Conservation (phyloP, 2,888 invertebrate genomes). For the Callinectes sapidus region DNA sequence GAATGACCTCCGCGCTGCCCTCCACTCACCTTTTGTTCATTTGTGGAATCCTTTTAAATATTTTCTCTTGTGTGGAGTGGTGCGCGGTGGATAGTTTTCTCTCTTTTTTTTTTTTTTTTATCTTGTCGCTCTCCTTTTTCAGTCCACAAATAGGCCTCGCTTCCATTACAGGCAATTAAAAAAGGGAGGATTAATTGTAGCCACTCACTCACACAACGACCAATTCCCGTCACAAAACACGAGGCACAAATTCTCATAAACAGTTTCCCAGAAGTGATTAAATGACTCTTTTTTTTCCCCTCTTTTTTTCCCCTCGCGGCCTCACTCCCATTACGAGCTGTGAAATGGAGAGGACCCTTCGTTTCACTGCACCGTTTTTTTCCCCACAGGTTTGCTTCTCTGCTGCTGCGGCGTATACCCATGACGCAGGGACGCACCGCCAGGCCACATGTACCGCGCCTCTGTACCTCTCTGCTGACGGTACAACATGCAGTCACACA, state of each 20-base stretch:
- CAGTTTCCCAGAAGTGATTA: conserved; percentile 9
- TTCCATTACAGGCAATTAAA: neutral
- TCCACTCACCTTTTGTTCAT: neutral
- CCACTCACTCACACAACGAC: neutral
- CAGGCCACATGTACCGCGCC: neutral
- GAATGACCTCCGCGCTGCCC: neutral
- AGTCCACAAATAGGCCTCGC: neutral
- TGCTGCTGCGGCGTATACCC: neutral
- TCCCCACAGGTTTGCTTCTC: neutral
- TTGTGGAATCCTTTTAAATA: neutral
- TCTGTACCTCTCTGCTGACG: neutral
- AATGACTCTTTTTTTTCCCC: neutral
- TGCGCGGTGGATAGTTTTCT: neutral
- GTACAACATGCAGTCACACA: neutral
- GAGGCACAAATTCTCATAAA: neutral
- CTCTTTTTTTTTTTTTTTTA: neutral
- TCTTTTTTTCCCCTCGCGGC: too few relatives aligned
- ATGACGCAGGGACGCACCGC: neutral
- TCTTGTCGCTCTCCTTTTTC: neutral
- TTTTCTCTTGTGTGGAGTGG: neutral
- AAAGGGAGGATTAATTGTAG: neutral
- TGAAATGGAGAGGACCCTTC: neutral
- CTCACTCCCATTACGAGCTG: neutral
- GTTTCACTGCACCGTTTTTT: neutral
- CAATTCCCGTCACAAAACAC: neutral